phyloP scores from a whole-genome alignment of 2,113 vertebrate species.

The Tauraco erythrolophus region DNA sequence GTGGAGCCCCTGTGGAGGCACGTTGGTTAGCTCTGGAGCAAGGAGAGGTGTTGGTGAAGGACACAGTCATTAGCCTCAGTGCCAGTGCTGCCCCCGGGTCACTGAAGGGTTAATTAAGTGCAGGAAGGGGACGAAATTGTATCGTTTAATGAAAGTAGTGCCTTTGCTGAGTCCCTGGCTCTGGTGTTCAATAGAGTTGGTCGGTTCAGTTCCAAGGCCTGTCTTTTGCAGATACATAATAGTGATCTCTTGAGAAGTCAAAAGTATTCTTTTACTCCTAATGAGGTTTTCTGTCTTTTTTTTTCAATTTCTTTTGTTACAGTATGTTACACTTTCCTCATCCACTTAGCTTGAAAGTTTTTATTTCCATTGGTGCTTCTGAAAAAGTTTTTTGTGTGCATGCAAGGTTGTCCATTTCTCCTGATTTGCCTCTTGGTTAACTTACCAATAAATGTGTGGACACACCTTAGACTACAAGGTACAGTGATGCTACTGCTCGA shows the following conservation, averaged over 20 bases:
- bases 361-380: neutral
- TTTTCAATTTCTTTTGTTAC: constrained; percentile 28
- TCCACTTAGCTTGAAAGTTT: neutral
- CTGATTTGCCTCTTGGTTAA: neutral
- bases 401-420: neutral
- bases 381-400: neutral
- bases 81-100: neutral
- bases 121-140: neutral
- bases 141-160: neutral
- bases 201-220: neutral
- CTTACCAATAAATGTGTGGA: neutral
- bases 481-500: neutral
- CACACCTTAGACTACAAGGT: neutral
- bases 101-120: neutral
- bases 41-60: neutral
- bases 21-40: neutral
- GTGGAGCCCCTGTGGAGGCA: neutral
- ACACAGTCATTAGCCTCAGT: neutral
- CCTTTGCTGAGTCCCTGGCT: neutral
- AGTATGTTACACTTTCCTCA: neutral
- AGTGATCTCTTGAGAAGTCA: neutral
- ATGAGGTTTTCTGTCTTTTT: constrained; percentile 16
- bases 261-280: neutral
- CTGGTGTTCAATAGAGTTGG: neutral
- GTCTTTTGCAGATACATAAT: neutral